Conservation (phyloP, 2,113 vertebrate species). For the Albula goreensis region DNA sequence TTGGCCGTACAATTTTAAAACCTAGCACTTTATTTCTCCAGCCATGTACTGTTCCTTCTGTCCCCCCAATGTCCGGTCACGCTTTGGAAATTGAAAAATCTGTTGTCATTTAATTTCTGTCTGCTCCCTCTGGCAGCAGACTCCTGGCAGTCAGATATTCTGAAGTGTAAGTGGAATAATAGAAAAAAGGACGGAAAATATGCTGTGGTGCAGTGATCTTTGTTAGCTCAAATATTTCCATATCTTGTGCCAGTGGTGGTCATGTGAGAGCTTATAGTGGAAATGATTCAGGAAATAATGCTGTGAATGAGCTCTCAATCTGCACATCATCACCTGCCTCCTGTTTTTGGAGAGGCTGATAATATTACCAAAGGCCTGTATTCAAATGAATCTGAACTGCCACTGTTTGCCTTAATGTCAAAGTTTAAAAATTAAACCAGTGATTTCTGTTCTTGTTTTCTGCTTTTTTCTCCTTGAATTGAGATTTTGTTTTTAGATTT, state of each 20-base stretch:
- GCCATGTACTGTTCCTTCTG: conserved; percentile 16
- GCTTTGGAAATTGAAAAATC: conserved; percentile 49
- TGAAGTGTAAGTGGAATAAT: background rate
- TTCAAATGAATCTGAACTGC: background rate
- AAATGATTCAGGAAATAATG: background rate
- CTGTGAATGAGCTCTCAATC: conserved; percentile 36
- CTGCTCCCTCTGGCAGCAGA: conserved; percentile 38
- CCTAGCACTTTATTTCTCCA: background rate
- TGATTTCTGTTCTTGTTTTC: no score
- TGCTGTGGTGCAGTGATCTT: conserved; percentile 51
- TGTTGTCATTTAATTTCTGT: conserved; percentile 58
- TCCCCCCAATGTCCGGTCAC: conserved; percentile 38
- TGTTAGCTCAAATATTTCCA: conserved; percentile 57
- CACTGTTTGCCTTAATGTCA: no score
- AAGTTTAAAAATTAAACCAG: no score
- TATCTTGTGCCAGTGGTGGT: conserved; percentile 37
- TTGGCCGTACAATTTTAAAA: background rate
- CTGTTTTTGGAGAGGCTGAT: background rate
- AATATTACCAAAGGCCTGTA: background rate
- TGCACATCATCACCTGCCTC: background rate
- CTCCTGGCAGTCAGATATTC: background rate
- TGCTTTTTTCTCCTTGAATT: no score
- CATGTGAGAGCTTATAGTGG: conserved; percentile 41
- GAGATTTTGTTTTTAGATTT: no score
- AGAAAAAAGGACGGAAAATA: background rate